Conservation (phyloP, 2,797 vertebrate species). For the Falco berigora region DNA sequence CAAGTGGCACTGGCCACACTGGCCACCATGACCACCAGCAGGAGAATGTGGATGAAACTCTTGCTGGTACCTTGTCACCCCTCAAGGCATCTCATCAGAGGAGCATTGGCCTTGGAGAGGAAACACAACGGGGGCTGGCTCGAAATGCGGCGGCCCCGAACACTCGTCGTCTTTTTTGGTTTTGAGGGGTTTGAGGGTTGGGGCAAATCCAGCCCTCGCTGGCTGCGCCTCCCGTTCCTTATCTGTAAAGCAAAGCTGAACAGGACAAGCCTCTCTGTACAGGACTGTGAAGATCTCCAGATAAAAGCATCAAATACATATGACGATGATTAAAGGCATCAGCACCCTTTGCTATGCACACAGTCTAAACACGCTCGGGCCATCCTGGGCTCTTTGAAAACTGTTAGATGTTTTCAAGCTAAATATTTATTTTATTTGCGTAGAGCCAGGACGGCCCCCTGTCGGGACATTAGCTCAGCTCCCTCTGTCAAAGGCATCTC, state of each 20-base stretch:
- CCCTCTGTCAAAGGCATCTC: not conserved
- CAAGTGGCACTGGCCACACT: not conserved
- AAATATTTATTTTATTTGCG: constrained; percentile 32
- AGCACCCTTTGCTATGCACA: not conserved
- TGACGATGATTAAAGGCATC: not conserved
- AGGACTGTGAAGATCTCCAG: not conserved
- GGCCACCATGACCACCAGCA: not conserved
- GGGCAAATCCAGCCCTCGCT: not conserved
- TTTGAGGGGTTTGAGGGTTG: not conserved
- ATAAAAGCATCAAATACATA: not conserved
- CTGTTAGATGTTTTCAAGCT: constrained; percentile 32
- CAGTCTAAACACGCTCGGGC: not conserved
- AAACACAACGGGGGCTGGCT: not conserved
- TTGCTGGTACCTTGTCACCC: not conserved
- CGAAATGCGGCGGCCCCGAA: fast-evolving
- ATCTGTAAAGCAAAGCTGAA: not conserved
- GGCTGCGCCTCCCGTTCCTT: not conserved
- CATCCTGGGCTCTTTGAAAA: not conserved
- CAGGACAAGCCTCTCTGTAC: not conserved
- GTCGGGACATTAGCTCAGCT: not conserved
- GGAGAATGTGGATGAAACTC: not conserved
- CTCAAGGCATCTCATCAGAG: fast-evolving
- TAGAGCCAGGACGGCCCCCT: not conserved
- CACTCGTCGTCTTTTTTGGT: not conserved
- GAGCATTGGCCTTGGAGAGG: fast-evolving